These are phyloP conservation scores for Acutogordius australiensis DNA, from an alignment of 2,888 invertebrate species.

Conservation along the genomic window DNA sequence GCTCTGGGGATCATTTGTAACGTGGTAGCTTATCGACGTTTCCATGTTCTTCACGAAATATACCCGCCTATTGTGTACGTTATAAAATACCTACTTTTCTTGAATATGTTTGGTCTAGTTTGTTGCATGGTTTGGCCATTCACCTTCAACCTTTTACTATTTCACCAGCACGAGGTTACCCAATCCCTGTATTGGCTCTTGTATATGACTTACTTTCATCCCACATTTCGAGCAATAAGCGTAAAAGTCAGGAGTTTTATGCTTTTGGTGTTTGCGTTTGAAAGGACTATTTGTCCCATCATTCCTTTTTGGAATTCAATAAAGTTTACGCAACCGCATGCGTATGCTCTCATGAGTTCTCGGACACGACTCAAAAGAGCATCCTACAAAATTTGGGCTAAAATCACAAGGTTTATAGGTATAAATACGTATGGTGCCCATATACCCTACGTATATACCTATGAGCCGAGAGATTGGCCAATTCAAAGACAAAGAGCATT, in stretches of 20 bases:
- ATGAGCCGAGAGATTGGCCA: too few species aligned
- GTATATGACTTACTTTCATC: neutral
- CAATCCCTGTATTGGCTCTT: neutral
- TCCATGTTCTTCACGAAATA: neutral
- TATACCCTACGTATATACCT: too few species aligned
- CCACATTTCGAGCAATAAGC: neutral
- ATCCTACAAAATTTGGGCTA: too few species aligned
- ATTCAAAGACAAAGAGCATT: too few species aligned
- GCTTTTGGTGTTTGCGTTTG: neutral
- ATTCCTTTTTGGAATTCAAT: neutral
- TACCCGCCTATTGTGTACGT: slow-evolving; percentile 1
- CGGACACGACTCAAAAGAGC: too few species aligned
- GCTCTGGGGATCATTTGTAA: neutral
- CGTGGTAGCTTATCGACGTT: neutral
- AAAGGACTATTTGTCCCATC: neutral
- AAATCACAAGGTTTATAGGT: too few species aligned
- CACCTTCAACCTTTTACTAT: neutral
- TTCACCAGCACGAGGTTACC: neutral
- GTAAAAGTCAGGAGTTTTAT: neutral
- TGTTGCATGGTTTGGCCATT: neutral
- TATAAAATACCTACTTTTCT: neutral
- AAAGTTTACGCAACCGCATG: too few species aligned
- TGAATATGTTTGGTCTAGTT: neutral
- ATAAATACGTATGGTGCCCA: too few species aligned
- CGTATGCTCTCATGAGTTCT: too few species aligned